Evolutionary conservation across 2,113 vertebrate species (phyloP), one percentile per base, ranked within the genome.

Genomic region (Vicugna pacos): DNA sequence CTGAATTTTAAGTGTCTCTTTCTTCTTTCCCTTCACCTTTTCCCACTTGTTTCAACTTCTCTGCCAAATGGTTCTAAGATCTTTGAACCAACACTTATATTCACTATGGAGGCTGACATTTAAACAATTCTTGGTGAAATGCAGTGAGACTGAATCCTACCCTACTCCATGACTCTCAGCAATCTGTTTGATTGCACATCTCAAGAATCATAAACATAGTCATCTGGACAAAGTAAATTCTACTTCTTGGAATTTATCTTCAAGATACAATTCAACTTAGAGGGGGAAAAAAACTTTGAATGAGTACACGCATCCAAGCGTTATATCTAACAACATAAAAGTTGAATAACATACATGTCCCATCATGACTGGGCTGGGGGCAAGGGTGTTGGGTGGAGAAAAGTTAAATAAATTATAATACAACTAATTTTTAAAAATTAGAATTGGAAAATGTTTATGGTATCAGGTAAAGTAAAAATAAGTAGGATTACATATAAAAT

Each of bases 241-340:
- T 46, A 64, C 81, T 94, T 97, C 85, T 89, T 93, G 85, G 93
- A 98, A 95, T 80, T 46, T 62, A 52, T 76, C 28, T 81, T 94
- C 32, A 90, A 88, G 65, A 17, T 1, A 52, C 48, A 88, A 83
- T 92, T 94, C 52, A 80, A 80, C 30, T 58, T 52, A 15, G 1
- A 90, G 50, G 56, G 58, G 3, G 48, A 70, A 60, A 62, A 65
- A 54, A 89, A 38, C 28, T 62, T 35, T 92, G 32, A 82, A 7
- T 92, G 8, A 79, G 20, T 76, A 65, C 58, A 70, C 52, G 42
- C 6, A 72, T 67, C 42, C n/a, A 88, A 95, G n/a, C 17, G 19
- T 75, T 79, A 14, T 35, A 65, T 48, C 42, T 86, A 90, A 70
- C 35, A 92, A 30, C 17, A 93, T 54, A 85, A 81, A 60, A 26